phyloP scores from a whole-genome alignment of 2,113 vertebrate species.

The Thinocorus orbignyianus region DNA sequence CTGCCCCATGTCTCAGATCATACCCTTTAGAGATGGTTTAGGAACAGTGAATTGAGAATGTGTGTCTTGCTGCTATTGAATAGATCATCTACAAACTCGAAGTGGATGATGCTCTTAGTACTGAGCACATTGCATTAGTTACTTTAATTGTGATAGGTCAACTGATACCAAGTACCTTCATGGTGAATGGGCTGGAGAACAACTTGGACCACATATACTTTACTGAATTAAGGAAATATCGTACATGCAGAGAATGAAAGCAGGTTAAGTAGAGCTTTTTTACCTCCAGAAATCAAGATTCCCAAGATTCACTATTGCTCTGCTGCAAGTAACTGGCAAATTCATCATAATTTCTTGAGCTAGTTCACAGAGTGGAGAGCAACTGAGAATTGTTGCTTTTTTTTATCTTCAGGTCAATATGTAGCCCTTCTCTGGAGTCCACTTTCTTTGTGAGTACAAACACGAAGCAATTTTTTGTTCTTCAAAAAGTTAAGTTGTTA shows the following conservation, averaged over 20 bases:
- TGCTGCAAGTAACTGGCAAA: neutral
- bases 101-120: neutral
- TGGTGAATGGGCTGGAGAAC: neutral
- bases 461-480: accelerated
- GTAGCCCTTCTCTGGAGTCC: neutral
- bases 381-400: neutral
- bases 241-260: accelerated
- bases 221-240: neutral
- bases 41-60: accelerated
- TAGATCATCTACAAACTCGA: neutral
- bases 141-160: no score
- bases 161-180: accelerated
- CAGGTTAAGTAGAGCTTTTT: neutral
- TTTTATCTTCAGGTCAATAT: neutral
- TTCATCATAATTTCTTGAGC: neutral
- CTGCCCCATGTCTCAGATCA: neutral
- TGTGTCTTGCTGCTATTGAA: accelerated
- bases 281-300: neutral
- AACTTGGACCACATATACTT: neutral
- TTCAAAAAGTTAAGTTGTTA: neutral
- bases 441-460: neutral
- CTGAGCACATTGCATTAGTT: neutral
- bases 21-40: neutral
- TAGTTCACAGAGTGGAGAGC: neutral
- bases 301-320: neutral